Percentiles rank a stretch among this genome's conserved stretches.
phyloP scores from a whole-genome alignment of 2,888 invertebrate species.

The Opisthograptis luteolata region DNA sequence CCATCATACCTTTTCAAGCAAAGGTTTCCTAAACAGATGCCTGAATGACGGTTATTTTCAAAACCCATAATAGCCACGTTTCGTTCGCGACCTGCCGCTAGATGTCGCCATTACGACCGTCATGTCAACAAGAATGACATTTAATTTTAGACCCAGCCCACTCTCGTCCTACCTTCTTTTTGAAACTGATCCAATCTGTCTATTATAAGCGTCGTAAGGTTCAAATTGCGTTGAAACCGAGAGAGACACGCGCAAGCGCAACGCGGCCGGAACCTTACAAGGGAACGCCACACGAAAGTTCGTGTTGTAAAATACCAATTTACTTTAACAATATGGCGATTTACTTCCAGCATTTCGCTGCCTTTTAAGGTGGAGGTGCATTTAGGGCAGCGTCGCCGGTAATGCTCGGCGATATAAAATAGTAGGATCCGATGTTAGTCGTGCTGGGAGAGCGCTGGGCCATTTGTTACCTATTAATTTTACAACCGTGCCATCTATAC shows the following conservation, averaged over 20 bases:
- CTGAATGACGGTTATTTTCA: slow-evolving; percentile 32
- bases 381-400: slow-evolving; percentile 68
- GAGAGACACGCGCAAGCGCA: slow-evolving; percentile 9
- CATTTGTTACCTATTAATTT: slow-evolving; percentile 63
- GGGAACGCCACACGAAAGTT: slow-evolving; percentile 67
- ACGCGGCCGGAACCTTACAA: slow-evolving; percentile 39
- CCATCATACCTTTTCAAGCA: slow-evolving; percentile 18
- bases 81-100: slow-evolving; percentile 50
- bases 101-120: slow-evolving; percentile 67
- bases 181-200: background rate
- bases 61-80: slow-evolving; percentile 36
- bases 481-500: slow-evolving; percentile 52
- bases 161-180: slow-evolving; percentile 5
- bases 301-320: slow-evolving; percentile 80
- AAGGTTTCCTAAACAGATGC: slow-evolving; percentile 7
- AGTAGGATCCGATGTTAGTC: slow-evolving; percentile 29
- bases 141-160: slow-evolving; percentile 50
- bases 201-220: slow-evolving; percentile 31
- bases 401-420: slow-evolving; percentile 63
- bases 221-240: slow-evolving; percentile 28
- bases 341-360: slow-evolving; percentile 69
- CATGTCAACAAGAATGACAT: slow-evolving; percentile 65
- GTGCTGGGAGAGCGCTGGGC: slow-evolving; percentile 44
- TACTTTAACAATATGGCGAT: slow-evolving; percentile 79
- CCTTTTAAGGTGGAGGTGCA: slow-evolving; percentile 71